phyloP scores from a whole-genome alignment of 2,797 vertebrate species.

The Okamejei kenojei region DNA sequence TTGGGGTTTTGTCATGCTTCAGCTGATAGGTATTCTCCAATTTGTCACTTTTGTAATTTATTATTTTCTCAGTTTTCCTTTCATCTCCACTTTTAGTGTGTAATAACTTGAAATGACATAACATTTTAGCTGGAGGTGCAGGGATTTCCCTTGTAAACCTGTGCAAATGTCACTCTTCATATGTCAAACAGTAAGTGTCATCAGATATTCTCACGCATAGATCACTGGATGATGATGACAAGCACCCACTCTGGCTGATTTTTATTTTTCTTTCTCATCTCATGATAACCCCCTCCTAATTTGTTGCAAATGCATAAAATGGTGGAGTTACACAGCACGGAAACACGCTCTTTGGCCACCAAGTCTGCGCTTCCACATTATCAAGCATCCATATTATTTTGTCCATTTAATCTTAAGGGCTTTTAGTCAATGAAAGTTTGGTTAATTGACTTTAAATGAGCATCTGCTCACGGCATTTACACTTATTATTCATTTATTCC shows the following conservation, averaged over 20 bases:
- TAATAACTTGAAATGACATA: neutral
- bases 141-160: neutral
- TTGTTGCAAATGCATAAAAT: constrained; percentile 10
- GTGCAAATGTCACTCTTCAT: neutral
- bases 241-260: neutral
- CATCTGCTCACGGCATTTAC: neutral
- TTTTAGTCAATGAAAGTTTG: neutral
- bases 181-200: neutral
- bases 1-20: neutral
- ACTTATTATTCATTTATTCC: neutral
- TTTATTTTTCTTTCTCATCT: neutral
- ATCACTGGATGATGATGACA: neutral
- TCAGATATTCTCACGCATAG: neutral
- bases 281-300: neutral
- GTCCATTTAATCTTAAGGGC: neutral
- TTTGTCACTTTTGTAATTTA: neutral
- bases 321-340: neutral
- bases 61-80: neutral
- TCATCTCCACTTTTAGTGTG: neutral
- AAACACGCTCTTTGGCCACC: neutral
- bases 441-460: constrained; percentile 12
- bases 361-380: too few relatives aligned
- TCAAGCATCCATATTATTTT: neutral
- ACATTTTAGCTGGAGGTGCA: neutral
- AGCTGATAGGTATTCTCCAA: neutral